Base-by-base conservation (phyloP, 2,113 vertebrate species). In the Silurus meridionalis region DNA sequence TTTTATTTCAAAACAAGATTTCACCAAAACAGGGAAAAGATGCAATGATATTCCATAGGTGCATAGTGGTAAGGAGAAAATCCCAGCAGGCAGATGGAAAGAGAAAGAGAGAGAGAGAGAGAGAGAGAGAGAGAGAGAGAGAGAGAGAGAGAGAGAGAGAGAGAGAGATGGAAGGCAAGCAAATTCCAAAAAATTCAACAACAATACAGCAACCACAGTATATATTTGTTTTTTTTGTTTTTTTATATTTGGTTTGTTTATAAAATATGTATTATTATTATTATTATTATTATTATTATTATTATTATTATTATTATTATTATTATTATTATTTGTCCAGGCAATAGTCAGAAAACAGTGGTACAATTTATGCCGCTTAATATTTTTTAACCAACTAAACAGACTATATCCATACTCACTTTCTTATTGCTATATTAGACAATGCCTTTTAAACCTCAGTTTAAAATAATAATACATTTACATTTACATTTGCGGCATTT, bases 61-160 rank as follows among this genome's bases (percentile, higher is more conserved):
- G 71, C 71, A 50, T 37, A 23, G 14, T 48, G 67, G 67, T 69
- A 15, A 69, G 28, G 7, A 46, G 28, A 69, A 72, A 72, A 50
- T 72, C 69, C 46, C 28, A 48, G 46, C 15, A 46, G 69, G 69
- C 17, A 72, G 69, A 10, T 2, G 28, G 25, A 67, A 13, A 25
- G n/a, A 25, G 64, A 11, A 19, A 46, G 48, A 21, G 17, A 25
- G 61, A 52, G 60, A 52, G 21, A 15, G 21, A 52, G 79, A 81
- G 28, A 80, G 28, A 80, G 55, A 80, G 55, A 80, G 77, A 80
- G 53, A 60, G 77, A 80, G 25, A 15, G 23, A 50, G 72, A n/a
- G 72, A 75, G 72, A 75, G 72, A 75, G 37, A 75, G 72, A 9
- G 72, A 19, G 8, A 74, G n/a, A n/a, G n/a, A n/a, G n/a, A n/a